Evolutionary conservation across 2,888 invertebrate genomes (phyloP).

Genomic region (Diogma glabrata): DNA sequence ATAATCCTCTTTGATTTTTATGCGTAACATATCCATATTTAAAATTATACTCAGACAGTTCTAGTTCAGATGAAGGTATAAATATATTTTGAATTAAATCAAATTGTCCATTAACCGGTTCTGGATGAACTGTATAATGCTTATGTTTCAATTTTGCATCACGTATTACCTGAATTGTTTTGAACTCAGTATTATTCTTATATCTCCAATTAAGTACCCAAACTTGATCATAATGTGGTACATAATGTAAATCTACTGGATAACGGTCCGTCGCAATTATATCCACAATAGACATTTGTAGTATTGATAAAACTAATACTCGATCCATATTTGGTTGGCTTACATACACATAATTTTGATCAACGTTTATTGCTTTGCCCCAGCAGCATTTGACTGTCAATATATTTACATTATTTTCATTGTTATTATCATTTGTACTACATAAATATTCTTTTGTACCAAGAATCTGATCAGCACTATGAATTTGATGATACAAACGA

Average conservation of each 20-base stretch:
- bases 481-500: constrained; percentile 55
- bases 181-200: constrained; percentile 13
- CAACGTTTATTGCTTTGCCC: constrained; percentile 61
- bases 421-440: constrained; percentile 50
- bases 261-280: constrained; percentile 58
- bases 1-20: constrained; percentile 56
- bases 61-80: constrained; percentile 47
- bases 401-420: too few relatives aligned
- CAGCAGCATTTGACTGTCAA: constrained; percentile 56
- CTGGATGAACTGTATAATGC: constrained; percentile 60
- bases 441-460: constrained; percentile 62
- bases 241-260: constrained; percentile 58
- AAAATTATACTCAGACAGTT: constrained; percentile 43
- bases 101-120: constrained; percentile 64
- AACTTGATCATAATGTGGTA: constrained; percentile 58
- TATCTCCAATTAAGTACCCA: constrained; percentile 52
- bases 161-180: constrained; percentile 45
- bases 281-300: constrained; percentile 59
- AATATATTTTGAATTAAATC: constrained; percentile 55
- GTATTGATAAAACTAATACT: constrained; percentile 57
- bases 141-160: constrained; percentile 59
- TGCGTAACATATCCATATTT: constrained; percentile 65
- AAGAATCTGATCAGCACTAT: constrained; percentile 56
- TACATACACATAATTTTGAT: constrained; percentile 57
- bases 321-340: constrained; percentile 59